A percentile compares a stretch with the other conserved stretches of the same genome.
Conservation (phyloP, 2,888 invertebrate species). For the Thysanoteuthis rhombus region DNA sequence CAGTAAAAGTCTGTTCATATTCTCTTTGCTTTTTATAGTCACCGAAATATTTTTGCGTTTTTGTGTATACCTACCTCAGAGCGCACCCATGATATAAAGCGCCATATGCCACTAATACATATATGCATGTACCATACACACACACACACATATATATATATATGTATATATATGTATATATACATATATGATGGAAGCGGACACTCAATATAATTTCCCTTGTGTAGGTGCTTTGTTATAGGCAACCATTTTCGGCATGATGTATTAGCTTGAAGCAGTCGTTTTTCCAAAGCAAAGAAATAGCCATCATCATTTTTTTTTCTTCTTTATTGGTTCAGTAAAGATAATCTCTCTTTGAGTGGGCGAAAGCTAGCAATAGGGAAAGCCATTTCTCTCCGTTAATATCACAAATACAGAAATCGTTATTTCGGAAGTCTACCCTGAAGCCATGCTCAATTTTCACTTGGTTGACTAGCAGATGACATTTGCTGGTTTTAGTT, state of each 20-base stretch:
- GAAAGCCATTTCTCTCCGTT: neutral
- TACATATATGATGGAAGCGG: neutral
- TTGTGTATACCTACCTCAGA: no score
- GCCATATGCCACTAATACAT: no score
- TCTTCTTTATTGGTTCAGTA: neutral
- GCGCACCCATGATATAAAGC: no score
- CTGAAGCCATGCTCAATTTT: neutral
- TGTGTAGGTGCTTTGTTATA: neutral
- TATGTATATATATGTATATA: no score
- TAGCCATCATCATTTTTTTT: neutral
- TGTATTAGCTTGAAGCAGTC: slow-evolving; percentile 12
- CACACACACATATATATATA: no score
- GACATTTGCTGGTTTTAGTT: no score
- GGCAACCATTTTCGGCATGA: neutral
- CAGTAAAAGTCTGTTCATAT: no score
- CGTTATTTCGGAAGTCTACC: neutral
- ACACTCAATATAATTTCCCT: neutral
- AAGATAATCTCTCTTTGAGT: neutral
- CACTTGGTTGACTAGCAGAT: no score
- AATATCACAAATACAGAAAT: neutral
- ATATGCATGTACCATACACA: no score
- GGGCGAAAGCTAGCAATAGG: neutral
- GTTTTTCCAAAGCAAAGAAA: neutral
- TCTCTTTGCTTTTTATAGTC: no score
- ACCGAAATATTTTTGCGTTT: no score